phyloP scores from a whole-genome alignment of 37 sponge, comb jelly and placozoan genomes.

The Aplysina aerophoba region DNA sequence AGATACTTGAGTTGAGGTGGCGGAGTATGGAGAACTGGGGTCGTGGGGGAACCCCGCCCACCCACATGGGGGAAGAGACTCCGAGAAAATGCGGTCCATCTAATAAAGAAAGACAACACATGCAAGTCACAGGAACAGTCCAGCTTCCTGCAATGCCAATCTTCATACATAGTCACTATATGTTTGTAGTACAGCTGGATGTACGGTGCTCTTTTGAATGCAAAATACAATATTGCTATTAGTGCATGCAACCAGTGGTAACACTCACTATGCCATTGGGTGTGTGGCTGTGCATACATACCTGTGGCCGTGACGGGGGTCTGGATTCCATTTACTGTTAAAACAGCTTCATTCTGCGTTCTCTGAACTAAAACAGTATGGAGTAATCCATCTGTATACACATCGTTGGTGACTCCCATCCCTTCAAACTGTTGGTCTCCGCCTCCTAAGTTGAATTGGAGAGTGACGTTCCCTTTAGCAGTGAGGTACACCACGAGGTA shows the following conservation, averaged over 20 bases:
- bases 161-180: too few species aligned
- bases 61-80: conserved; percentile 32
- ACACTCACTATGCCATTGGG: too few species aligned
- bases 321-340: neutral
- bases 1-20: neutral
- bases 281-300: neutral
- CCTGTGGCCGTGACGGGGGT: neutral
- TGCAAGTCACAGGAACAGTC: too few species aligned
- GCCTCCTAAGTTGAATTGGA: conserved; percentile 24
- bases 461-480: neutral
- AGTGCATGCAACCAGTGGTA: too few species aligned
- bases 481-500: conserved; percentile 29
- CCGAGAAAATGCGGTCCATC: conserved; percentile 8
- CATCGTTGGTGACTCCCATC: neutral
- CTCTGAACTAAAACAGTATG: neutral
- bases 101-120: too few species aligned
- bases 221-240: too few species aligned
- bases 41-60: conserved; percentile 49
- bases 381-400: neutral
- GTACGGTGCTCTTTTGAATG: too few species aligned
- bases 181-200: too few species aligned
- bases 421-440: neutral
- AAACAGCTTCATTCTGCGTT: conserved; percentile 1
- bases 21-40: conserved; percentile 1
- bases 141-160: too few species aligned